Base-by-base conservation (phyloP, 2,113 vertebrate genomes). In the Pyxicephalus adspersus region DNA sequence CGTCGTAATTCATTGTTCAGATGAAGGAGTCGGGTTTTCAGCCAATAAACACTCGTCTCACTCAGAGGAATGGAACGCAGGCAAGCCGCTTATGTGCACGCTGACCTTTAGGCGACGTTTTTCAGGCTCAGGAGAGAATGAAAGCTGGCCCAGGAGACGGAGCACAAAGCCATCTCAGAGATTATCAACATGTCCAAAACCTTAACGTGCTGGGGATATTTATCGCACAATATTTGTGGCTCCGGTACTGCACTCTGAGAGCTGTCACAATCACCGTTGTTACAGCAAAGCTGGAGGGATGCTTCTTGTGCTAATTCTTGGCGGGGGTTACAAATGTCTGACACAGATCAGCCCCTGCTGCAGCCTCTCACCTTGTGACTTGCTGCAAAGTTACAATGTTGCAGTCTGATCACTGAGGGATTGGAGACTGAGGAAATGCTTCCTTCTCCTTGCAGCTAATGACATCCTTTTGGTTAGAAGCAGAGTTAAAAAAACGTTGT, bases 71-170 rank as follows among this genome's bases (percentile, higher is more conserved):
- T 67, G n/a, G 11, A 22, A 38, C n/a, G 23, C 38, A 67, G 11
- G 50, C 20, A 45, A 67, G n/a, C 65, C 65, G 31, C 34, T 45
- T 20, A 38, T 22, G n/a, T 38, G 15, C 29, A n/a, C 13, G 22
- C 19, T 67, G 65, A 45, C 65, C 65, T 67, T 67, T 45, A 11
- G 19, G n/a, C n/a, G 38, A 38, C 23, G 65, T 67, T 38, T 50
- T 23, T 67, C 65, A 67, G 11, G 38, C n/a, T 22, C 31, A 22
- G 34, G 23, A 50, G 31, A 67, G 34, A 38, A 45, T 23, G 65
- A 67, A 67, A 22, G 23, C 38, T 23, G n/a, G n/a, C 65, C 50
- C 31, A 8, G 23, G 65, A 23, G 65, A 66, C 64, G 7, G 31
- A 17, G 50, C 34, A 23, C 34, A 23, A 38, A 50, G n/a, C 38